These are phyloP conservation scores for Loriculus beryllinus DNA, from an alignment of 2,797 vertebrate species.

Conservation along the genomic window DNA sequence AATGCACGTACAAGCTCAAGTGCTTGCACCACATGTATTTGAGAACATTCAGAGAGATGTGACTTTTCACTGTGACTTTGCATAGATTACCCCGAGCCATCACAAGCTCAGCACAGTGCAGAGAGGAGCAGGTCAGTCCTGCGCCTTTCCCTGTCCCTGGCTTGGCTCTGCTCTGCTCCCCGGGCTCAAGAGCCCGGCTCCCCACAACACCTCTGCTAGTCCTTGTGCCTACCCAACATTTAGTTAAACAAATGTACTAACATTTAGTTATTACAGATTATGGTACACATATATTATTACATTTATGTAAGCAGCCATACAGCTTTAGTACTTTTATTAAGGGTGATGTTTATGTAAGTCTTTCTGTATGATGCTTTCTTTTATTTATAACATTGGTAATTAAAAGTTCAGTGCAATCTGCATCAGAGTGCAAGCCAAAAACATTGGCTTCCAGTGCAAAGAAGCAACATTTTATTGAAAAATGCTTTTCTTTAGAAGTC, in stretches of 20 bases:
- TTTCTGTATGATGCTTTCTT: background rate
- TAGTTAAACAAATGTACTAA: background rate
- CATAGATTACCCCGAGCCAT: background rate
- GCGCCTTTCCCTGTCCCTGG: accelerated
- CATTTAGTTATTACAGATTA: background rate
- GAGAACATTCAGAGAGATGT: background rate
- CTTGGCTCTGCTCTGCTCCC: background rate
- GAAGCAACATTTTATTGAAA: background rate
- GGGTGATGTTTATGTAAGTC: background rate
- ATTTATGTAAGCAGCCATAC: background rate
- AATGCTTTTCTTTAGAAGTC: background rate
- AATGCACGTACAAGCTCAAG: background rate
- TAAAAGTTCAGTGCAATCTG: background rate
- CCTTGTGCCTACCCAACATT: background rate
- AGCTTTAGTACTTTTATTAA: background rate
- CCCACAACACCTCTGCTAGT: background rate
- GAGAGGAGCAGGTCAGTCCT: background rate
- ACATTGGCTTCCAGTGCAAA: background rate
- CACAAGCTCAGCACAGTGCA: accelerated
- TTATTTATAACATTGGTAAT: background rate
- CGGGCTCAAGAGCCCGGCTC: background rate
- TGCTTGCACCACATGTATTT: background rate
- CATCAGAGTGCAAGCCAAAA: background rate
- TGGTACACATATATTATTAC: background rate
- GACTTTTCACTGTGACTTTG: background rate